Percentiles rank a stretch among this genome's conserved stretches.
Evolutionary conservation across 2,113 vertebrate species (phyloP).

Genomic region (Lamprotornis superbus): DNA sequence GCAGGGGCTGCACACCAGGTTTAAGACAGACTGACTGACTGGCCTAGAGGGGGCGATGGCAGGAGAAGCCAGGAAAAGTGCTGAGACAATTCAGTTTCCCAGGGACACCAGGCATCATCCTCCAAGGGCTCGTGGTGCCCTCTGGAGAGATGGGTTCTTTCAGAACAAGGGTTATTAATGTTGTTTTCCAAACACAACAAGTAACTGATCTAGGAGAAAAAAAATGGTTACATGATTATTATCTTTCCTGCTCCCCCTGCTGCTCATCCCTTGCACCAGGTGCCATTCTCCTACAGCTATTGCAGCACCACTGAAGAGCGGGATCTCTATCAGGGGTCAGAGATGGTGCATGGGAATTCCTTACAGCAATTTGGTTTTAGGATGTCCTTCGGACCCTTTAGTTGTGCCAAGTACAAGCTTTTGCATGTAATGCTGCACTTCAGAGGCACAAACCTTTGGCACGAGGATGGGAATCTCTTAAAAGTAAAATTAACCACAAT

Average conservation of each 20-base stretch:
- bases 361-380: not conserved
- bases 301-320: not conserved
- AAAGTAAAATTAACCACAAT: not conserved
- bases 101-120: not conserved
- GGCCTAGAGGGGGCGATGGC: not conserved
- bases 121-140: not conserved
- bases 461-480: not conserved
- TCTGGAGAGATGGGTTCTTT: not conserved
- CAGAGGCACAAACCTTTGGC: not conserved
- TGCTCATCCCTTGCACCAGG: not conserved
- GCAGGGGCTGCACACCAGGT: not conserved
- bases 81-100: not conserved
- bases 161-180: not conserved
- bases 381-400: not conserved
- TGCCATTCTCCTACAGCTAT: not conserved
- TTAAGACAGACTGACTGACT: not conserved
- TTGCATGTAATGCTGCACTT: not conserved
- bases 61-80: not conserved
- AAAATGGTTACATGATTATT: not conserved
- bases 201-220: not conserved
- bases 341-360: not conserved
- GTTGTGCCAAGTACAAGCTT: not conserved
- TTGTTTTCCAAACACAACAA: not conserved
- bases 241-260: not conserved
- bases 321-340: not conserved